These are phyloP conservation scores for Megalurothrips usitatus DNA, from an alignment of 2,888 invertebrate species.

Conservation along the genomic window DNA sequence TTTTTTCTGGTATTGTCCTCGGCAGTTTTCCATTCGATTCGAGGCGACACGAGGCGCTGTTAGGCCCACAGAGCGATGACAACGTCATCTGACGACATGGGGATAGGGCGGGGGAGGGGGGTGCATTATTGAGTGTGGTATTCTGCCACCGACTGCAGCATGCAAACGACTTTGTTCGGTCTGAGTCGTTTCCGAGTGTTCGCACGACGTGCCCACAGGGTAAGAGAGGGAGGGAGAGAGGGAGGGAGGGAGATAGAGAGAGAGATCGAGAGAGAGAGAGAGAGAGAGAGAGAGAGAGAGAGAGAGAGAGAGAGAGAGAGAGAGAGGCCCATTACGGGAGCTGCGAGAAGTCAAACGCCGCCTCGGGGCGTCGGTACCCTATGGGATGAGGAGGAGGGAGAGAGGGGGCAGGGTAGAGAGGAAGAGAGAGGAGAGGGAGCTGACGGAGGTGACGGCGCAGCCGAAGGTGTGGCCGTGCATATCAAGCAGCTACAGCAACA, in stretches of 20 bases:
- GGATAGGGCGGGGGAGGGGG: no score
- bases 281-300: constrained; percentile 10
- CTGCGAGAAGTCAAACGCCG: constrained; percentile 15
- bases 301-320: constrained; percentile 11
- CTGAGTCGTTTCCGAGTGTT: no score
- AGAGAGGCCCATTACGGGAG: background rate
- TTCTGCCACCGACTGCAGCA: no score
- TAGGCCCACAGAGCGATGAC: no score
- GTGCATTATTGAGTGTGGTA: no score
- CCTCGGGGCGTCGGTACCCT: background rate
- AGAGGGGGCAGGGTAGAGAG: background rate
- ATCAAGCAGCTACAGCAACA: background rate
- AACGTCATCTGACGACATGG: no score
- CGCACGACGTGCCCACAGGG: background rate
- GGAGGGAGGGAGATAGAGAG: background rate
- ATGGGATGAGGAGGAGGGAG: background rate
- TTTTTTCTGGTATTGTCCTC: no score
- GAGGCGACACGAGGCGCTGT: no score
- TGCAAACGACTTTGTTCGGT: no score
- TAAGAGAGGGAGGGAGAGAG: background rate
- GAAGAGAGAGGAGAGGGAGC: background rate
- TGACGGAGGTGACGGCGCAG: constrained; percentile 5
- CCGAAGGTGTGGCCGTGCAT: background rate
- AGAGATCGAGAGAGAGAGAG: background rate
- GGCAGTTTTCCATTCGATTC: no score